Base-by-base conservation (phyloP, 2,888 invertebrate species). In the Sarcophaga subvicina region DNA sequence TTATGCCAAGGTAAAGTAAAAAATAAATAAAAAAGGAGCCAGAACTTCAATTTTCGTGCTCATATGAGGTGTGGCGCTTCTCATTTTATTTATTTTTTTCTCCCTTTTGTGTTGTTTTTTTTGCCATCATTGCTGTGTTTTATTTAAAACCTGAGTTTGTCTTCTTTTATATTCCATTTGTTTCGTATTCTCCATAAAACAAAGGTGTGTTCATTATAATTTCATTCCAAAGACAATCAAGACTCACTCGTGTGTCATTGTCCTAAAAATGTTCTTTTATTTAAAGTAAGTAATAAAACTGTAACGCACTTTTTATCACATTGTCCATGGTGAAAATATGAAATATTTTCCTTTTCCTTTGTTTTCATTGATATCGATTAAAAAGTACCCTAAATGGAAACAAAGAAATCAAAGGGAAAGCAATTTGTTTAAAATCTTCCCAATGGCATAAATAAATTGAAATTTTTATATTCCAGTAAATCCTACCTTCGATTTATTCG, bases 121-220 rank as follows among this genome's bases (percentile, higher is more conserved):
- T 25, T n/a, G 49, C 63, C 69, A 11, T 22, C 22, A 12, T 77
- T 71, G 14, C 59, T 67, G 22, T 12, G 54, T 17, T 77, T 76
- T 20, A 63, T 69, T 49, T 75, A 60, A 67, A 54, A 54, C 67
- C 67, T 25, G 5, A 47, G 22, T 59, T 79, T 63, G 79, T 71
- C 63, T 45, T 63, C 47, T 67, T 67, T 81, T 75, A 17, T 69
- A 67, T 67, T 69, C 8, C n/a, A 8, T 12, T 69, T 69, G 45
- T 20, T 49, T 17, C 1, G 49, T 45, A 69, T 47, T 12, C 5
- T 45, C 17, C 20, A 66, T 60, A 64, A 84, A 45, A 64, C 64
- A 62, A 84, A 84, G 84, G 84, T 76, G 84, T 84, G 84, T 84
- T 80, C 62, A 59, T 80, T 71, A 62, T 47, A 67, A 73, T 59